phyloP scores from a whole-genome alignment of 2,888 invertebrate genomes.

The Bedellia somnulentella region DNA sequence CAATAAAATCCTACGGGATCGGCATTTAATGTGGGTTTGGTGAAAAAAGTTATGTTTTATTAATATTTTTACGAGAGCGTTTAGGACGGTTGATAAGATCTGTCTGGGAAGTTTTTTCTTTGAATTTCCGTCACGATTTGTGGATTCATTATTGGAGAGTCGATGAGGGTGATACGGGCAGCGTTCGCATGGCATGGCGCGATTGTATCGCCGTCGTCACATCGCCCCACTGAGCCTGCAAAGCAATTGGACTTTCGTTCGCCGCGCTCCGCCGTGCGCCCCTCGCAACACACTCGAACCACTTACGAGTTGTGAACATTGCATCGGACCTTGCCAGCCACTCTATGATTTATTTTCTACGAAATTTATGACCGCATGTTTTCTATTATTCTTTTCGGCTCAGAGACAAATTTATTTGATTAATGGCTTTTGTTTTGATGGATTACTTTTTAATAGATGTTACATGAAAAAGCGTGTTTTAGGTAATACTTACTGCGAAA shows the following conservation, averaged over 20 bases:
- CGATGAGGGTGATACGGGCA: constrained; percentile 59
- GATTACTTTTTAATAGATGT: constrained; percentile 4
- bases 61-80: constrained; percentile 62
- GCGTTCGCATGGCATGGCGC: constrained; percentile 43
- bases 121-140: constrained; percentile 62
- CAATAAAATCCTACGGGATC: constrained; percentile 60
- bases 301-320: constrained; percentile 31
- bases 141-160: constrained; percentile 51
- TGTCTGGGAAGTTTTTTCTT: constrained; percentile 58
- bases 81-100: constrained; percentile 55
- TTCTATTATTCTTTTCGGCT: constrained; percentile 12
- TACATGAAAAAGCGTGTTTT: neutral
- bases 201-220: constrained; percentile 48
- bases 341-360: constrained; percentile 40
- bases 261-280: constrained; percentile 30
- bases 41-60: constrained; percentile 61
- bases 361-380: constrained; percentile 19
- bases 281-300: constrained; percentile 31
- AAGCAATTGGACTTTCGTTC: constrained; percentile 38
- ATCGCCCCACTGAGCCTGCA: neutral
- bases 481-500: too few species aligned
- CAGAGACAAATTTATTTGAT: constrained; percentile 21
- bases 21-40: constrained; percentile 60
- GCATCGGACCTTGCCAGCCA: constrained; percentile 30
- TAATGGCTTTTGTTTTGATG: constrained; percentile 4